These are phyloP conservation scores for Ommatoiulus sabulosus DNA, from an alignment of 2,888 invertebrate species.

Conservation along the genomic window DNA sequence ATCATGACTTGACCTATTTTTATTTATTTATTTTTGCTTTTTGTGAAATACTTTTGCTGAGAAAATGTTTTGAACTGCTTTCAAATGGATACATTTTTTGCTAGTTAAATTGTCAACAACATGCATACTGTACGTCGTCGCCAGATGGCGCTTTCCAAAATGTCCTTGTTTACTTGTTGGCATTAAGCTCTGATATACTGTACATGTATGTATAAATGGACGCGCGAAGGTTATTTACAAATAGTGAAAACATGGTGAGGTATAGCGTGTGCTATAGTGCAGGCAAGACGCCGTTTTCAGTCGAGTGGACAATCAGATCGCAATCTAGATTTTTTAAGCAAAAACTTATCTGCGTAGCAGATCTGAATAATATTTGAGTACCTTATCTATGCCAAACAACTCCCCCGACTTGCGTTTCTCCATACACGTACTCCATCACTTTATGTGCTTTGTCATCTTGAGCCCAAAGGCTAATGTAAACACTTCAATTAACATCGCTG, in stretches of 20 bases:
- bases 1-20: no score
- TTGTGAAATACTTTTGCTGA: no score
- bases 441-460: conserved; percentile 23
- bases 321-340: neutral
- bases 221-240: neutral
- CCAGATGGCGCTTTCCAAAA: no score
- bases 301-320: conserved; percentile 16
- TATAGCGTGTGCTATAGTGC: neutral
- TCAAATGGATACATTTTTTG: no score
- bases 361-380: conserved; percentile 41
- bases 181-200: neutral
- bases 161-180: no score
- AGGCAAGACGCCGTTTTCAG: neutral
- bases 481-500: conserved; percentile 48
- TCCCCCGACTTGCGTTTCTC: conserved; percentile 3
- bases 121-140: neutral
- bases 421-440: conserved; percentile 26
- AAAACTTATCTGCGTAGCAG: neutral
- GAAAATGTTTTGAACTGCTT: no score
- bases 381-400: conserved; percentile 41
- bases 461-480: conserved; percentile 48
- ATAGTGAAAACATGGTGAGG: neutral
- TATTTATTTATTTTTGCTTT: no score
- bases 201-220: neutral
- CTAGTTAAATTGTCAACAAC: no score